Percentiles rank a stretch among this genome's conserved stretches.
Conservation (phyloP, 2,888 invertebrate genomes). For the Therioaphis trifolii region DNA sequence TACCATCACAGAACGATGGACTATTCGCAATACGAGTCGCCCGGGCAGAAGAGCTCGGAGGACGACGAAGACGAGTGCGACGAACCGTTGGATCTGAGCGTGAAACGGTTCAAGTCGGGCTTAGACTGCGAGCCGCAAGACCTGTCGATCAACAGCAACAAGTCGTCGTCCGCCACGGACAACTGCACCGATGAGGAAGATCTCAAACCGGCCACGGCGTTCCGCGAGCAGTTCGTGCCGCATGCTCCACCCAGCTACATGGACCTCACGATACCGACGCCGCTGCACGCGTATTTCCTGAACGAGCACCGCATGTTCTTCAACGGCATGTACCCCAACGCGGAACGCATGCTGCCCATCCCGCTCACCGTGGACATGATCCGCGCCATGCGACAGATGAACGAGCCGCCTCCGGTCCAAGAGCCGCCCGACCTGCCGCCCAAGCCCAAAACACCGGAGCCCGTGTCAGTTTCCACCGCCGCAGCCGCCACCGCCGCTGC, state of each 20-base stretch:
- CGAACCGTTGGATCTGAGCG: slow-evolving; percentile 61
- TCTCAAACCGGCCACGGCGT: background rate
- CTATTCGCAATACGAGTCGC: slow-evolving; percentile 36
- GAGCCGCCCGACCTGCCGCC: background rate
- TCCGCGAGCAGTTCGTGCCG: slow-evolving; percentile 71
- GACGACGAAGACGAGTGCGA: slow-evolving; percentile 52
- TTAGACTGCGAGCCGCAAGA: slow-evolving; percentile 64
- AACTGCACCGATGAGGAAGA: slow-evolving; percentile 22
- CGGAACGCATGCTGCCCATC: slow-evolving; percentile 54
- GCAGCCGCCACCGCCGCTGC: slow-evolving; percentile 43
- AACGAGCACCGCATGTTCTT: slow-evolving; percentile 59
- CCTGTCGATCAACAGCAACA: slow-evolving; percentile 63
- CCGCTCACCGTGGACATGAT: slow-evolving; percentile 61
- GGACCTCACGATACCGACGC: slow-evolving; percentile 52
- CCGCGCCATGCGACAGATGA: slow-evolving; percentile 55
- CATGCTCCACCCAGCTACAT: slow-evolving; percentile 67
- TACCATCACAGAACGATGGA: too few relatives aligned
- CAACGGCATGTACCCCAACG: slow-evolving; percentile 54
- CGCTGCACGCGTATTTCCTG: slow-evolving; percentile 50
- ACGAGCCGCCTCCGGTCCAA: slow-evolving; percentile 26
- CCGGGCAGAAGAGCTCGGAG: slow-evolving; percentile 26
- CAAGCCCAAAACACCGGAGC: slow-evolving; percentile 22
- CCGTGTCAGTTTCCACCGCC: background rate
- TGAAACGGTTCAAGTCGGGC: slow-evolving; percentile 57
- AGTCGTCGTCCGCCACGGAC: background rate